phyloP scores from a whole-genome alignment of 2,888 invertebrate species.

The Sinopyrophorus schimmeli region DNA sequence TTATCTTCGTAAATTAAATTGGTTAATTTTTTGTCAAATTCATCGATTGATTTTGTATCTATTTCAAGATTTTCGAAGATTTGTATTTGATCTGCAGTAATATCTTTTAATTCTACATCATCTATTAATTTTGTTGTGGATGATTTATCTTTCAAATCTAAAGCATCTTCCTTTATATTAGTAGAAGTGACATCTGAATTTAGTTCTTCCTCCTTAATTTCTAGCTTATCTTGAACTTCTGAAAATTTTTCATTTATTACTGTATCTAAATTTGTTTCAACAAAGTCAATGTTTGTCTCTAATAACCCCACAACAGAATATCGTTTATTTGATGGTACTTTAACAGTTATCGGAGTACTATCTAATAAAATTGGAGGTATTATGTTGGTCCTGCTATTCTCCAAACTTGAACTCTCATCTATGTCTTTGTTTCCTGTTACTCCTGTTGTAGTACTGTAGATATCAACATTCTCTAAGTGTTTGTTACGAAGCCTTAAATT shows the following conservation, averaged over 20 bases:
- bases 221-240: background rate
- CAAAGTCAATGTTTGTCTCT: constrained; percentile 66
- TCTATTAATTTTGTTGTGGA: background rate
- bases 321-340: constrained; percentile 47
- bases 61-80: background rate
- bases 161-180: too few species aligned
- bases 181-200: background rate
- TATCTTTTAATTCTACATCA: background rate
- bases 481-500: constrained; percentile 28
- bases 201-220: background rate
- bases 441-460: constrained; percentile 6
- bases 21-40: constrained; percentile 56
- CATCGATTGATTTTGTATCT: constrained; percentile 42
- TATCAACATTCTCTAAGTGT: constrained; percentile 50
- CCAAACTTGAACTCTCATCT: constrained; percentile 5
- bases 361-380: constrained; percentile 49
- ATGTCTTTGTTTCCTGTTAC: constrained; percentile 8
- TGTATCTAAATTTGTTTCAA: constrained; percentile 57
- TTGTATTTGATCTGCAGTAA: background rate
- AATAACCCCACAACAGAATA: constrained; percentile 58
- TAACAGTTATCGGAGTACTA: constrained; percentile 44
- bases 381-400: background rate
- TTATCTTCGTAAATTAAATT: constrained; percentile 65
- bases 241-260: constrained; percentile 36
- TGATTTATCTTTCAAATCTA: background rate